A percentile compares a stretch with the other conserved stretches of the same genome.
Conservation (phyloP, 2,888 invertebrate species). For the Callyntrura guangdongensis region DNA sequence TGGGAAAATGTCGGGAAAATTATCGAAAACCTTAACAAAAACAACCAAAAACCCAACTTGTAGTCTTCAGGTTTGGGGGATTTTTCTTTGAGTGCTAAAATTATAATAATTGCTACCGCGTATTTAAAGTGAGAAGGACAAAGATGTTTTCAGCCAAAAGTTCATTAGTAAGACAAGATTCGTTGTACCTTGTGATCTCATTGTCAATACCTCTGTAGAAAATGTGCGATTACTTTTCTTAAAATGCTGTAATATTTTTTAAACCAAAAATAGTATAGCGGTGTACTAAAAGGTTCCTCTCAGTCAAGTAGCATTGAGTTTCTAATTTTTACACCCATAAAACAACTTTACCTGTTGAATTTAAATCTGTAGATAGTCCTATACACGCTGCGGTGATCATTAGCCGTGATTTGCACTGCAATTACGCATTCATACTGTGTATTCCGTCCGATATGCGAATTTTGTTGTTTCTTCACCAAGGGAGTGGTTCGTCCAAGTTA, state of each 20-base stretch:
- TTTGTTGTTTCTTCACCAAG: too few species aligned
- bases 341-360: neutral
- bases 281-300: neutral
- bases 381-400: conserved; percentile 1
- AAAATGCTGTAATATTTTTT: neutral
- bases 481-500: neutral
- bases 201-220: neutral
- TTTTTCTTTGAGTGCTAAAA: too few species aligned
- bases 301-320: neutral
- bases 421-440: neutral
- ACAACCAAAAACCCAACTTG: too few species aligned
- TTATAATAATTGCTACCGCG: too few species aligned
- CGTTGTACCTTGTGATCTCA: too few species aligned
- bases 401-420: conserved; percentile 52
- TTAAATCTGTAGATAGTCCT: neutral
- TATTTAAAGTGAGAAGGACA: too few species aligned
- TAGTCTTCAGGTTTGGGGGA: too few species aligned
- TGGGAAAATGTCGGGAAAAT: too few species aligned
- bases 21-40: too few species aligned
- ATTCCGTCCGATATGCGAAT: too few species aligned
- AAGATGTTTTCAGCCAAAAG: too few species aligned
- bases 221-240: neutral
- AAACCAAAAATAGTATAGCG: neutral
- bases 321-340: neutral
- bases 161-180: too few species aligned